Evolutionary conservation across 1,140 invertebrate species (phyloP).

Genomic region (Archegozetes longisetosus): DNA sequence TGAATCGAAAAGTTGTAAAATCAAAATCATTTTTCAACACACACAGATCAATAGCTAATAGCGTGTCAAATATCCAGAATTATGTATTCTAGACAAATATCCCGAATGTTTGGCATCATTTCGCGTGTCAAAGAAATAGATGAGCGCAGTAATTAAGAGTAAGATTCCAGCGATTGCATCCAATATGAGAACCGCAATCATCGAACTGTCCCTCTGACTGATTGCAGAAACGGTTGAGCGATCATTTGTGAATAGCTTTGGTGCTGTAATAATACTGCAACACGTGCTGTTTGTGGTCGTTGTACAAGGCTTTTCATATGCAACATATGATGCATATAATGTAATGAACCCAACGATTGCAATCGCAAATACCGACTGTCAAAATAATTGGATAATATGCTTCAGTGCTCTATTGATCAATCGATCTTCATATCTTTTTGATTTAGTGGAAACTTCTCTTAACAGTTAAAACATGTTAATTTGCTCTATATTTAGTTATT

Average conservation of each 20-base stretch:
- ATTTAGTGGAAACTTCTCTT: no score
- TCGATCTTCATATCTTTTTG: no score
- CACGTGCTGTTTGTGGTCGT: neutral
- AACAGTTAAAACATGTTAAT: neutral
- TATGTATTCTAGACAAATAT: slow-evolving; percentile 5
- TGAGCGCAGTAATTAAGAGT: neutral
- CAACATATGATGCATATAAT: slow-evolving; percentile 6
- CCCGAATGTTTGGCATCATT: slow-evolving; percentile 1
- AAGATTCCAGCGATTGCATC: neutral
- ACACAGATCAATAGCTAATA: no score
- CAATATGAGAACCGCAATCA: slow-evolving; percentile 3
- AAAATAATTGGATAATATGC: neutral
- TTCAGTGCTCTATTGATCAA: no score
- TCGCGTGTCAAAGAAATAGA: slow-evolving; percentile 9
- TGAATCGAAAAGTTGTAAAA: no score
- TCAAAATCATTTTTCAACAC: no score
- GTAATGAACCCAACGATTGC: neutral
- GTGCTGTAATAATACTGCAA: neutral
- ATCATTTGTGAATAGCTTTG: neutral
- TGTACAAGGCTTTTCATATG: neutral
- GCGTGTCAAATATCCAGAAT: neutral
- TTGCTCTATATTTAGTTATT: neutral
- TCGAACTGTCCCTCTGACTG: neutral
- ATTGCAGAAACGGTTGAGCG: neutral
- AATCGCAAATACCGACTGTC: slow-evolving; percentile 1